Evolutionary conservation across 2,113 vertebrate genomes (phyloP).

Genomic region (Aldabrachelys gigantea): DNA sequence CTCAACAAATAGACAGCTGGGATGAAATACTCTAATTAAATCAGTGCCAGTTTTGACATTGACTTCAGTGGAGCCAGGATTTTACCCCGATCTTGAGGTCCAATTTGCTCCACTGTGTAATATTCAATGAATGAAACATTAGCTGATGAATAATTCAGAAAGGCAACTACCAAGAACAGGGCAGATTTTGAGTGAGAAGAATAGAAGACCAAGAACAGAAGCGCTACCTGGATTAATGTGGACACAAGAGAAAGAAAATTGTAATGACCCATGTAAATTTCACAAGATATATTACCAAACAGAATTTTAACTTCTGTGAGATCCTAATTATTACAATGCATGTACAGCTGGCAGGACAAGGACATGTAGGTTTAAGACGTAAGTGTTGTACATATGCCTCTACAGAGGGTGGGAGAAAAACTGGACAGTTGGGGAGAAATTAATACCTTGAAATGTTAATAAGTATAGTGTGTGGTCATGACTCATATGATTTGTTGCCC

Average conservation of each 20-base stretch:
- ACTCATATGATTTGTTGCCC: slow-evolving; percentile 49
- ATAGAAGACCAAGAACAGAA: not conserved
- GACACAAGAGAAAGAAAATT: not conserved
- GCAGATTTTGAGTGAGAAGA: not conserved
- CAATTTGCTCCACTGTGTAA: not conserved
- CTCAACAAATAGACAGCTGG: not conserved
- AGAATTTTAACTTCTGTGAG: not conserved
- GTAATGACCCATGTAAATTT: not conserved
- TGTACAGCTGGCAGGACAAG: accelerated
- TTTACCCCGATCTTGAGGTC: not conserved
- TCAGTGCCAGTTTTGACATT: not conserved
- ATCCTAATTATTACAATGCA: not conserved
- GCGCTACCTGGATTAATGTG: not conserved
- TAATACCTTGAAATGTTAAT: slow-evolving; percentile 11
- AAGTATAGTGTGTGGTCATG: slow-evolving; percentile 22
- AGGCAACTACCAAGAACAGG: not conserved
- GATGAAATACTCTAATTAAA: not conserved
- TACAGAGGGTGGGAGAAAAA: not conserved
- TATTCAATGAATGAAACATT: not conserved
- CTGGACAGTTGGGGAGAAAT: not conserved
- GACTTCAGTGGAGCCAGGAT: not conserved
- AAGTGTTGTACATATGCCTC: not conserved
- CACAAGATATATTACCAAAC: not conserved
- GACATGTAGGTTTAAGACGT: not conserved
- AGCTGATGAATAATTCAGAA: not conserved